Evolutionary conservation across 1,140 invertebrate genomes (phyloP), one percentile per base, ranked within the genome.

Genomic region (Platyscapa corneri): DNA sequence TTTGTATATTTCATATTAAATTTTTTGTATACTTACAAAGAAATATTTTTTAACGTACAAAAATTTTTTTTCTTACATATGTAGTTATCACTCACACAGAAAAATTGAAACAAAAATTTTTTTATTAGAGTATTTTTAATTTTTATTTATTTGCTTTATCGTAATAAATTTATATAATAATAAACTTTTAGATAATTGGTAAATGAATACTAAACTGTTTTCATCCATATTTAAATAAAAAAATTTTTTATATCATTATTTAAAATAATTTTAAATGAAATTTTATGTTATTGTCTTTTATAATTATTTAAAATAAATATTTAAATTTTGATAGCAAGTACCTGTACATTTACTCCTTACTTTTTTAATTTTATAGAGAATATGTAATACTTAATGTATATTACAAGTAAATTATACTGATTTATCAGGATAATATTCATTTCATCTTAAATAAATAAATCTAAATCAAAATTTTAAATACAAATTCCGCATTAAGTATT

Each of bases 21-120:
- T 46, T 42, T 82, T 74, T 82, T 82, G 75, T 82, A 8, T 82
- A 82, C 81, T 75, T 20, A 42, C 27, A 72, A n/a, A 82, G 30
- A 12, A n/a, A 30, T 67, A 72, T 37, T 72, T 72, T 82, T 72
- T 32, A 39, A 70, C 46, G 53, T 72, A 14, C 10, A 72, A 82
- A 72, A 32, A 8, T 14, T 67, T 32, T 32, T 32, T 32, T 32
- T 67, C 32, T 67, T 53, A 53, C 8, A 12, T 53, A 16, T 53
- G 3, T 53, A 53, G 49, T 16, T 53, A 53, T 53, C 18, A 53
- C 16, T 53, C 18, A 53, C 2, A 53, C 18, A 53, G 49, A 53
- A 53, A 18, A 53, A 18, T 53, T 2, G 18, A 2, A 20, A 53
- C 18, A 18, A 53, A 53, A 12, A 16, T 14, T 53, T 53, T 53